Percentiles rank a stretch among this genome's conserved stretches.
phyloP scores from a whole-genome alignment of 1,140 invertebrate genomes.

The Lordiphosa stackelbergi region DNA sequence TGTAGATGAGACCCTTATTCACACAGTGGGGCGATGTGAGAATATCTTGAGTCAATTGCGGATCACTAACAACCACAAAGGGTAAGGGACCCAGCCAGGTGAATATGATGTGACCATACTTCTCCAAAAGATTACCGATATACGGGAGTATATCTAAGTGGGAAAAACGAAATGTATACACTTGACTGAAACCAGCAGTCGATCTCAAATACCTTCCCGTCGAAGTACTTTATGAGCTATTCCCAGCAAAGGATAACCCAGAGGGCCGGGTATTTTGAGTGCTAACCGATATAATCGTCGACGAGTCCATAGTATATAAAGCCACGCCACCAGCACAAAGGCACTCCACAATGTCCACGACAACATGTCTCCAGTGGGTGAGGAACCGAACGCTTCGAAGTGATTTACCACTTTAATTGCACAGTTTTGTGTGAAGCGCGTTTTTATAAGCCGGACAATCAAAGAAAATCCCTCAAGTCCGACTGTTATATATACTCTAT shows the following conservation, averaged over 20 bases:
- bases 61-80: constrained; percentile 57
- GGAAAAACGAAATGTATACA: constrained; percentile 5
- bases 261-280: constrained; percentile 60
- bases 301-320: constrained; percentile 68
- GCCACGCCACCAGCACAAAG: constrained; percentile 50
- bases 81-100: constrained; percentile 69
- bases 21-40: constrained; percentile 65
- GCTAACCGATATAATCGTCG: constrained; percentile 59
- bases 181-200: background rate
- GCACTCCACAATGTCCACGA: constrained; percentile 50
- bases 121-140: constrained; percentile 40
- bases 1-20: constrained; percentile 66
- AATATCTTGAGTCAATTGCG: constrained; percentile 61
- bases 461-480: too few species aligned
- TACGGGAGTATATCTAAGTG: constrained; percentile 49
- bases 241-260: constrained; percentile 64
- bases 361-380: constrained; percentile 34
- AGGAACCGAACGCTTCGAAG: constrained; percentile 28
- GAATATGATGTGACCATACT: constrained; percentile 45
- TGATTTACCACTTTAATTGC: constrained; percentile 34
- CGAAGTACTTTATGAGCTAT: constrained; percentile 51
- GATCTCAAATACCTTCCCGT: constrained; percentile 48
- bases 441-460: constrained; percentile 67
- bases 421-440: constrained; percentile 17
- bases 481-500: too few species aligned